A percentile compares a stretch with the other conserved stretches of the same genome.
Evolutionary conservation across 1,140 invertebrate genomes (phyloP).

Genomic region (Lucilia sericata): DNA sequence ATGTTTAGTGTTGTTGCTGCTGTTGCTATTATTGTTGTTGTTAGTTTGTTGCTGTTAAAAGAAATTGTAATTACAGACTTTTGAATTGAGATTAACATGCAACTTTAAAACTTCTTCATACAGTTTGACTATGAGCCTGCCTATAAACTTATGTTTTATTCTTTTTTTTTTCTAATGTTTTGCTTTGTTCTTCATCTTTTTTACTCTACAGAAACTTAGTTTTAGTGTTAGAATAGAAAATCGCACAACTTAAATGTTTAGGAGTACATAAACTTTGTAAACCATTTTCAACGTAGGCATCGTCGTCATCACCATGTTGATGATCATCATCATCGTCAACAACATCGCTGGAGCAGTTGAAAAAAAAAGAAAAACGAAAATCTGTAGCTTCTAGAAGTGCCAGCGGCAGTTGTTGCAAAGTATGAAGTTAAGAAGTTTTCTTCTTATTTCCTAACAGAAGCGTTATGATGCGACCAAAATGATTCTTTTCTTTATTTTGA

Average conservation of each 20-base stretch:
- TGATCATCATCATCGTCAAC: background rate
- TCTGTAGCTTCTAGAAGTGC: background rate
- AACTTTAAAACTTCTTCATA: slow-evolving; percentile 49
- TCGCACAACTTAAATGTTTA: background rate
- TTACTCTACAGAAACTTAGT: background rate
- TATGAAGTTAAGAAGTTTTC: background rate
- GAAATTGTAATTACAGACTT: slow-evolving; percentile 66
- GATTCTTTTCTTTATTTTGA: background rate
- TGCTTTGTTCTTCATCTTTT: background rate
- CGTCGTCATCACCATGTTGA: background rate
- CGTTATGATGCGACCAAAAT: slow-evolving; percentile 20
- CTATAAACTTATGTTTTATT: slow-evolving; percentile 14
- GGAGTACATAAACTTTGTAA: slow-evolving; percentile 28
- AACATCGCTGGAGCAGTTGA: background rate
- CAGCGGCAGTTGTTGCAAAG: background rate
- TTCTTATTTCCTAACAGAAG: background rate
- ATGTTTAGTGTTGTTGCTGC: slow-evolving; percentile 7
- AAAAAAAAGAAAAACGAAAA: too few species aligned
- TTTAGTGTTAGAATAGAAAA: slow-evolving; percentile 11
- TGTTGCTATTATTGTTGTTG: slow-evolving; percentile 1
- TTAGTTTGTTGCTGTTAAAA: slow-evolving; percentile 52
- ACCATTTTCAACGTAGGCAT: slow-evolving; percentile 28
- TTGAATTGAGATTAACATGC: slow-evolving; percentile 67
- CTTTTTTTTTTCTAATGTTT: background rate
- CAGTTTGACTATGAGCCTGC: slow-evolving; percentile 20